phyloP scores from a whole-genome alignment of 2,888 invertebrate genomes.

The Agrilus cyanescens region DNA sequence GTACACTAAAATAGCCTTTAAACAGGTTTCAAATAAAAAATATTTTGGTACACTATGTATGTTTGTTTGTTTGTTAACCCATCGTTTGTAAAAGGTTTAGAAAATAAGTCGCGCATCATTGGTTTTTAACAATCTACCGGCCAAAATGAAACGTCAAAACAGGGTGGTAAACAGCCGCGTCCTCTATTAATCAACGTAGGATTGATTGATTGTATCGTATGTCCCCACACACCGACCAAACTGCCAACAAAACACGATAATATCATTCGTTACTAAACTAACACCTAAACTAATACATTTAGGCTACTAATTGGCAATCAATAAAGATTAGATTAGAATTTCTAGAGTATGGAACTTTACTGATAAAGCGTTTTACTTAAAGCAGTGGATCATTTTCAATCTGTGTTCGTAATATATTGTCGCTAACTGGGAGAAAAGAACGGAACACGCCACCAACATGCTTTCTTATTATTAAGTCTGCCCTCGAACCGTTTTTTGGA shows the following conservation, averaged over 20 bases:
- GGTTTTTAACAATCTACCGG: not conserved
- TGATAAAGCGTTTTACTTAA: conserved; percentile 28
- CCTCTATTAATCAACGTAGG: no score
- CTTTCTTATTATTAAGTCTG: no score
- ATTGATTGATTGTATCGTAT: no score
- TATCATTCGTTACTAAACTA: conserved; percentile 32
- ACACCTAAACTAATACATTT: conserved; percentile 29
- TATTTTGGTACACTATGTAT: conserved; percentile 28
- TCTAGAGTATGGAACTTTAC: conserved; percentile 34
- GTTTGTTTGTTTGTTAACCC: conserved; percentile 25
- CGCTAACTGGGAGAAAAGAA: no score
- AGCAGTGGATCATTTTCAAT: conserved; percentile 20
- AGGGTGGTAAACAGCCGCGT: no score
- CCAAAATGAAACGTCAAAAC: no score
- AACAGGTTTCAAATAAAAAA: conserved; percentile 23
- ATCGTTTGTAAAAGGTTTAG: conserved; percentile 22
- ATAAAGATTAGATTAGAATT: conserved; percentile 34
- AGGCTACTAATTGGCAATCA: conserved; percentile 34
- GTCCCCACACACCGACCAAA: no score
- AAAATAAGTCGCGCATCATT: conserved; percentile 16
- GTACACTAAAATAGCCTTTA: conserved; percentile 24
- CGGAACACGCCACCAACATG: no score
- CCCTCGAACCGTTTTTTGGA: no score
- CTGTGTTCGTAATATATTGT: no score
- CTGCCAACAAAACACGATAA: conserved; percentile 16